Conservation (phyloP, 2,888 invertebrate genomes). For the Melieria picta region DNA sequence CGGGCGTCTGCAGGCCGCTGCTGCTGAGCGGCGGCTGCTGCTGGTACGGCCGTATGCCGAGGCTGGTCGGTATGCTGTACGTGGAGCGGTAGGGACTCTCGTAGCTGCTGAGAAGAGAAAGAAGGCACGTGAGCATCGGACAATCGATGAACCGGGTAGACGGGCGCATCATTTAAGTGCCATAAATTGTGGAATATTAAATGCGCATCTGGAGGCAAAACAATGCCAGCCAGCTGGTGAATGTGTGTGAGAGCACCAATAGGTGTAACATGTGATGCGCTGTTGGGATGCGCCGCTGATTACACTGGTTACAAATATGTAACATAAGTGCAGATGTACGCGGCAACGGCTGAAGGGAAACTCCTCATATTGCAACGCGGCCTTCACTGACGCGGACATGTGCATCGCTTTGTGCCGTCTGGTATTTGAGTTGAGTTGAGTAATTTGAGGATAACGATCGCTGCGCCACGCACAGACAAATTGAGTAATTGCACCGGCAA, state of each 20-base stretch:
- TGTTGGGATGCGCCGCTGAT: conserved; percentile 10
- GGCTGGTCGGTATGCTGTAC: conserved; percentile 67
- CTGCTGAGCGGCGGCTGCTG: conserved; percentile 52
- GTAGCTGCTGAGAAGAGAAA: conserved; percentile 51
- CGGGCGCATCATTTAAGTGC: too few relatives aligned
- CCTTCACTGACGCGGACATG: neutral
- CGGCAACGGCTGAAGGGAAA: too few relatives aligned
- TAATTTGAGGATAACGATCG: conserved; percentile 15
- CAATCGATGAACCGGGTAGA: too few relatives aligned
- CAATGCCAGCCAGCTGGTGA: conserved; percentile 16
- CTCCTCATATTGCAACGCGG: too few relatives aligned
- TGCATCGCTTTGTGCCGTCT: conserved; percentile 18
- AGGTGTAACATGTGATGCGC: neutral
- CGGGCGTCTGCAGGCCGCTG: conserved; percentile 66
- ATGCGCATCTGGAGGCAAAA: neutral
- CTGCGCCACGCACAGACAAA: conserved; percentile 17
- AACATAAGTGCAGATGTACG: too few relatives aligned
- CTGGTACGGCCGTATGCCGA: conserved; percentile 63
- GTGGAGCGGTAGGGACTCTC: conserved; percentile 69
- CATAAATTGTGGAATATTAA: too few relatives aligned
- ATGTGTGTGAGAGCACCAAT: conserved; percentile 3
- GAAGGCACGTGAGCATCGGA: neutral
- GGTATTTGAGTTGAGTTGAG: conserved; percentile 1
- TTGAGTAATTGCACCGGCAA: conserved; percentile 27
- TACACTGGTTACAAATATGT: conserved; percentile 15